Conservation (phyloP, 2,797 vertebrate genomes). For the Champsocephalus esox region DNA sequence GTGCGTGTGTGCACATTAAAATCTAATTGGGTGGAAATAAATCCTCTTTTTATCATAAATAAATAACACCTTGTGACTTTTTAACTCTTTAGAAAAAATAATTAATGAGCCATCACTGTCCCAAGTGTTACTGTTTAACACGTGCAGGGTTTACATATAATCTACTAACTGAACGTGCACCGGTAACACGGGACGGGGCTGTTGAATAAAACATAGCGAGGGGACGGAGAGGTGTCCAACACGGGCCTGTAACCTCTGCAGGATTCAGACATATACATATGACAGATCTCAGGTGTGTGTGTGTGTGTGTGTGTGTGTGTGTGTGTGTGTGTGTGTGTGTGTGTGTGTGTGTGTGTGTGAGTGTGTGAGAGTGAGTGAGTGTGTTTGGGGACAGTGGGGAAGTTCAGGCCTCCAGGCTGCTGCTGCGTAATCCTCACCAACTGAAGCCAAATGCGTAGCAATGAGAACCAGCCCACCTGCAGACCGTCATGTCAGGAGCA, state of each 20-base stretch:
- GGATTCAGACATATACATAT: neutral
- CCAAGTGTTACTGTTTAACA: slow-evolving; percentile 52
- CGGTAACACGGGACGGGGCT: neutral
- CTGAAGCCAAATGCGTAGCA: slow-evolving; percentile 46
- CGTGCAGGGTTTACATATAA: neutral
- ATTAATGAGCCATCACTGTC: slow-evolving; percentile 49
- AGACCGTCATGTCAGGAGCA: slow-evolving; percentile 49
- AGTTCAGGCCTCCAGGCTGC: slow-evolving; percentile 23
- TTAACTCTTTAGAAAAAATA: slow-evolving; percentile 46
- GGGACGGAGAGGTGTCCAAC: slow-evolving; percentile 1
- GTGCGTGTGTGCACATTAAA: slow-evolving; percentile 4
- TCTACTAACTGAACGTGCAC: neutral
- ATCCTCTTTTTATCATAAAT: neutral
- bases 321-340: too few species aligned
- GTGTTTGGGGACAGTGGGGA: neutral
- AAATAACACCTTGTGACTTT: slow-evolving; percentile 43
- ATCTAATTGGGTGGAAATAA: neutral
- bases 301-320: too few species aligned
- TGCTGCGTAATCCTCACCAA: slow-evolving; percentile 30
- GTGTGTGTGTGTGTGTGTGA: too few species aligned
- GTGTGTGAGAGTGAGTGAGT: neutral
- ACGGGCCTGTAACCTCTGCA: slow-evolving; percentile 18
- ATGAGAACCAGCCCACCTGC: slow-evolving; percentile 55
- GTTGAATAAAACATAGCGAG: slow-evolving; percentile 19
- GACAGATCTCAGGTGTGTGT: neutral